A percentile compares a stretch with the other conserved stretches of the same genome.
Evolutionary conservation across 2,888 invertebrate species (phyloP).

Genomic region (Sesamia inferens): DNA sequence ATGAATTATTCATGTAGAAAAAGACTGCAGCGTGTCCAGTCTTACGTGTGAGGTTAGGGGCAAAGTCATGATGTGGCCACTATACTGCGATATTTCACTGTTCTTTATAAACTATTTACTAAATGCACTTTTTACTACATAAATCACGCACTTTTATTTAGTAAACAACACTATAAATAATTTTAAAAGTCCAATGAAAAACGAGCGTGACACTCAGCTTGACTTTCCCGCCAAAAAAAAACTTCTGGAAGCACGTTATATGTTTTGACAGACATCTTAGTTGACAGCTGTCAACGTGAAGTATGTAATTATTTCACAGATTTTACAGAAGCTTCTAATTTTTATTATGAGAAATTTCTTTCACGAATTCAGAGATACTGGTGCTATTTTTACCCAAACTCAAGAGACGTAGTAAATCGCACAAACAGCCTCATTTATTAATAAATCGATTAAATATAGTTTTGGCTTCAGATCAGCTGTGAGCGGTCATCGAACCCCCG

Average conservation of each 20-base stretch:
- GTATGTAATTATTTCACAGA: not conserved
- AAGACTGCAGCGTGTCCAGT: too few relatives aligned
- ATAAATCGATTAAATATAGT: slow-evolving; percentile 52
- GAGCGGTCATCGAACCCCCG: slow-evolving; percentile 53
- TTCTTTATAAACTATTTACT: too few relatives aligned
- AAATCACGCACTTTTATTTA: too few relatives aligned
- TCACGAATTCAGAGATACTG: not conserved
- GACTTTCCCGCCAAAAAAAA: too few relatives aligned
- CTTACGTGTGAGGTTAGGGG: too few relatives aligned
- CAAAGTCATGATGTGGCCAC: too few relatives aligned
- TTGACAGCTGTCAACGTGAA: not conserved
- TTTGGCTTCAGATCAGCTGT: slow-evolving; percentile 64
- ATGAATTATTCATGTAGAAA: too few relatives aligned
- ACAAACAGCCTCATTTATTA: slow-evolving; percentile 29
- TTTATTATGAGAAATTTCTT: not conserved
- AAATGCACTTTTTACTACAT: too few relatives aligned
- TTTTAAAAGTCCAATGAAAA: too few relatives aligned
- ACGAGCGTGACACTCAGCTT: too few relatives aligned
- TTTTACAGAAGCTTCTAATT: not conserved
- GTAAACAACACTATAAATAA: too few relatives aligned
- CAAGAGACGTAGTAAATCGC: slow-evolving; percentile 20
- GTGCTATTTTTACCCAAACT: slow-evolving; percentile 10
- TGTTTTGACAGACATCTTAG: not conserved
- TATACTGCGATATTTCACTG: too few relatives aligned
- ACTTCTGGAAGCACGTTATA: not conserved